Conservation (phyloP, 1,140 invertebrate species). For the Lordiphosa collinella region DNA sequence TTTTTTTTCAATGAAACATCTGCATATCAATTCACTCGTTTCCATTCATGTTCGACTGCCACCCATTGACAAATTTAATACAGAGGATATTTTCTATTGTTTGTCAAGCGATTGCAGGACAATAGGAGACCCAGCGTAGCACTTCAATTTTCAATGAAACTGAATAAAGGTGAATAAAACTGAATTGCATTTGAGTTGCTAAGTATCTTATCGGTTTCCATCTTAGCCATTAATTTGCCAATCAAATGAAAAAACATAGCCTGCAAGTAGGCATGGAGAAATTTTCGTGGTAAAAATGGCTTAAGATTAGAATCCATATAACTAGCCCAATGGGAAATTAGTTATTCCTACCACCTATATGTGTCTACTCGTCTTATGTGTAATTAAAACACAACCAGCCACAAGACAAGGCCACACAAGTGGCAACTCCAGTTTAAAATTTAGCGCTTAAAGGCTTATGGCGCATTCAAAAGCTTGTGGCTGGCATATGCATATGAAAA, state of each 20-base stretch:
- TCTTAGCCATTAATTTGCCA: constrained; percentile 38
- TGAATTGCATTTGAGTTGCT: constrained; percentile 16
- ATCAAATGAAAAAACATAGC: constrained; percentile 23
- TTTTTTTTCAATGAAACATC: constrained; percentile 16
- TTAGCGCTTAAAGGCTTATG: constrained; percentile 42
- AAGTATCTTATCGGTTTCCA: constrained; percentile 40
- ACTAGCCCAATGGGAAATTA: constrained; percentile 1
- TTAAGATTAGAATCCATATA: background rate
- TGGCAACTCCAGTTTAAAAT: constrained; percentile 8
- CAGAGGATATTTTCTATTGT: constrained; percentile 21
- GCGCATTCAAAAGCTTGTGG: constrained; percentile 53
- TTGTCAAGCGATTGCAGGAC: constrained; percentile 12
- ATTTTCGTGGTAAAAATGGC: no score
- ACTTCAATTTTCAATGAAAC: background rate
- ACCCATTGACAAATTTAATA: constrained; percentile 17
- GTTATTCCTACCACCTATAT: background rate
- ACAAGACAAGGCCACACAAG: constrained; percentile 3
- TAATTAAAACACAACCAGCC: background rate
- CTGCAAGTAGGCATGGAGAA: constrained; percentile 10
- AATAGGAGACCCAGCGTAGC: background rate
- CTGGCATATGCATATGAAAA: constrained; percentile 29
- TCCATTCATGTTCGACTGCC: constrained; percentile 21
- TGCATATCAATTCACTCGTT: constrained; percentile 37
- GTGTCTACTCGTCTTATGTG: background rate
- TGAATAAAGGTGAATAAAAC: background rate